These are phyloP conservation scores for Rhynchonycteris naso DNA, from an alignment of 2,797 vertebrate genomes.

Conservation along the genomic window DNA sequence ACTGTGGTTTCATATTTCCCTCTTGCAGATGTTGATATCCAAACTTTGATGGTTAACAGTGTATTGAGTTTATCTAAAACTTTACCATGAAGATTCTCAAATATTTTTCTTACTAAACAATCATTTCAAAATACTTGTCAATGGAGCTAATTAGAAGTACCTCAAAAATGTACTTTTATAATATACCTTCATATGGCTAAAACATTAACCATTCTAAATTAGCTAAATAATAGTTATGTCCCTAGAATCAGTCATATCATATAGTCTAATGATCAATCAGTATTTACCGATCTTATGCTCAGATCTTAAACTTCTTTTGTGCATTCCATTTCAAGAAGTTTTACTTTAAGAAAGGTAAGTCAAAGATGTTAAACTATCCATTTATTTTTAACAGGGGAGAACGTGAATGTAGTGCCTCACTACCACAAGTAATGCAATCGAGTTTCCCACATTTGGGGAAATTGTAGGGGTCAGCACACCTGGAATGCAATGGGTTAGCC, in stretches of 20 bases:
- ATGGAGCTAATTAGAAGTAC: neutral
- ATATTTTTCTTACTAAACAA: constrained; percentile 1
- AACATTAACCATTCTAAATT: constrained; percentile 20
- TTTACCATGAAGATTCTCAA: neutral
- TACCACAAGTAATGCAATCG: too few relatives aligned
- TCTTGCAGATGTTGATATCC: constrained; percentile 20
- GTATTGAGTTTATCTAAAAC: neutral
- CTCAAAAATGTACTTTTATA: constrained; percentile 1
- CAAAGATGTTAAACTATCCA: neutral
- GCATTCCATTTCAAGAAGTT: neutral
- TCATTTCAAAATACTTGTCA: constrained; percentile 34
- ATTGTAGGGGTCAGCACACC: too few relatives aligned
- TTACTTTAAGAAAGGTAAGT: constrained; percentile 10
- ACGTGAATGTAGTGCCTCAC: too few relatives aligned
- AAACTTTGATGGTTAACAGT: constrained; percentile 2
- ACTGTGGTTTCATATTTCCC: neutral
- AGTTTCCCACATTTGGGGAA: too few relatives aligned
- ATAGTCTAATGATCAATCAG: neutral
- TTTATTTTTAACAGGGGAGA: neutral
- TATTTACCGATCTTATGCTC: neutral
- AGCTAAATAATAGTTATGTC: neutral
- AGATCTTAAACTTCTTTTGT: neutral
- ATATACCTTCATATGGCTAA: neutral
- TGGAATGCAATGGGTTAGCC: too few relatives aligned
- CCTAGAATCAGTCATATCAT: neutral